Conservation (phyloP, 2,113 vertebrate species). For the Saguinus midas region DNA sequence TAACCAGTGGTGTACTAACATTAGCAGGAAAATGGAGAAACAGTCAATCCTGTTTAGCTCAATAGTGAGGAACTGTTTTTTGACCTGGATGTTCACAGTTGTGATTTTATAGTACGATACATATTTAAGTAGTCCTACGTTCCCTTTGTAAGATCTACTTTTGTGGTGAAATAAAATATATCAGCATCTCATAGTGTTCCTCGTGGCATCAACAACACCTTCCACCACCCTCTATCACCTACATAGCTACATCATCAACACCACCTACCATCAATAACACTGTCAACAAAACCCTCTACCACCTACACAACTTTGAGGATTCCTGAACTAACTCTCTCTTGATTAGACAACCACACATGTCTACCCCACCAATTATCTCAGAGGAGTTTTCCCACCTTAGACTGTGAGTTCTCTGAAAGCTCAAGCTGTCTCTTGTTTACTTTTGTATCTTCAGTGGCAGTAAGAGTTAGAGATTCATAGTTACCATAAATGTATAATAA, state of each 20-base stretch:
- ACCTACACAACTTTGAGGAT: not conserved
- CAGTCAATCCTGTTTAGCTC: not conserved
- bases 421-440: not conserved
- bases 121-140: not conserved
- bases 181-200: not conserved
- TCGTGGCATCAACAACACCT: not conserved
- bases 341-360: not conserved
- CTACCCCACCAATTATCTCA: not conserved
- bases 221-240: not conserved
- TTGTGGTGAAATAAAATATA: not conserved
- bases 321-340: not conserved
- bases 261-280: no score
- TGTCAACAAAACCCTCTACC: not conserved
- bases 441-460: not conserved
- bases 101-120: conserved; percentile 6
- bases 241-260: not conserved
- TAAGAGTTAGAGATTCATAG: not conserved
- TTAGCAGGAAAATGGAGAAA: not conserved
- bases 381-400: not conserved
- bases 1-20: not conserved
- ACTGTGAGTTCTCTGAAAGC: not conserved
- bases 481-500: not conserved
- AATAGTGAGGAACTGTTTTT: conserved; percentile 41
- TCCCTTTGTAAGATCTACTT: not conserved
- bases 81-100: not conserved